Evolutionary conservation across 2,797 vertebrate species (phyloP).

Genomic region (Enoplosus armatus): DNA sequence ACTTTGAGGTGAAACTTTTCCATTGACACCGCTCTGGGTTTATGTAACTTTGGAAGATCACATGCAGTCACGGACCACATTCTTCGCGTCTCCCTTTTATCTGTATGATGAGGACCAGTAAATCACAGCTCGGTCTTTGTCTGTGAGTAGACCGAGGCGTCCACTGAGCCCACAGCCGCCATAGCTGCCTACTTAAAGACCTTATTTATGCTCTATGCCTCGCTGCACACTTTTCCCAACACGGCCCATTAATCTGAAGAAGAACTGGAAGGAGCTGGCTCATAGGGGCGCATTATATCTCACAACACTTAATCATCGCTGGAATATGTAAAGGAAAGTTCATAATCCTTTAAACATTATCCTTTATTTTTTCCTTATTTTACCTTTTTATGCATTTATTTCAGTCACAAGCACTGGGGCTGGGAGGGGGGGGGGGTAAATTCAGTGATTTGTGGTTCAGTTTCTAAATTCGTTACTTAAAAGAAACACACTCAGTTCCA

Average conservation of each 20-base stretch:
- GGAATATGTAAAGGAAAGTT: constrained; percentile 67
- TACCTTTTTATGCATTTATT: constrained; percentile 9
- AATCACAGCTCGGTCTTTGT: constrained; percentile 80
- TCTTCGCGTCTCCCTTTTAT: constrained; percentile 72
- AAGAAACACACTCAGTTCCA: constrained; percentile 24
- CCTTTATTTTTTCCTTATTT: constrained; percentile 31
- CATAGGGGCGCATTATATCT: constrained; percentile 80
- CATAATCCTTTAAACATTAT: constrained; percentile 53
- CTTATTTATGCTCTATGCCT: constrained; percentile 83
- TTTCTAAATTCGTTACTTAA: neutral
- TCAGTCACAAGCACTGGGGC: constrained; percentile 15
- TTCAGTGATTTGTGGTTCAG: neutral
- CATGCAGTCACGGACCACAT: constrained; percentile 56
- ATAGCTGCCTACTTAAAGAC: constrained; percentile 80
- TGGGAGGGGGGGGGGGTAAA: neutral
- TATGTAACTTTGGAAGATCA: constrained; percentile 60
- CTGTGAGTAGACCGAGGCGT: constrained; percentile 72
- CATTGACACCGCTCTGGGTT: constrained; percentile 46
- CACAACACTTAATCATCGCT: constrained; percentile 65
- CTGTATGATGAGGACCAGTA: constrained; percentile 70
- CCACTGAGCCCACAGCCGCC: constrained; percentile 75
- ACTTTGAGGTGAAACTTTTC: constrained; percentile 62
- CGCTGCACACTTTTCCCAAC: constrained; percentile 83
- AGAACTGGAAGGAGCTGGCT: constrained; percentile 75
- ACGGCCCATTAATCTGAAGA: constrained; percentile 82